Evolutionary conservation across 1,140 invertebrate species (phyloP), one percentile per base, ranked within the genome.

Genomic region (Trissolcus basalis): DNA sequence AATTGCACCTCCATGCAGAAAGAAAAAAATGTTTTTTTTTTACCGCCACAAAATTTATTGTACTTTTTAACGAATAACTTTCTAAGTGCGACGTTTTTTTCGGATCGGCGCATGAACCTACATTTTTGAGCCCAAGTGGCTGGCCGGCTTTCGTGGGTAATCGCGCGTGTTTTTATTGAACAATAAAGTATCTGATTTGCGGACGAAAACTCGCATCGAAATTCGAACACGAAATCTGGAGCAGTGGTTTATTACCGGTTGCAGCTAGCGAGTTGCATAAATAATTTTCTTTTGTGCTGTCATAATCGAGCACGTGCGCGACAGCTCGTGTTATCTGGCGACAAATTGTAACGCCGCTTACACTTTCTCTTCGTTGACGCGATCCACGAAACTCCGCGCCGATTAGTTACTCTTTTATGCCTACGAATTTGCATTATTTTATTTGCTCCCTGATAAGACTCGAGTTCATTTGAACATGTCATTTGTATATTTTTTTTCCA

Each of bases 151-250:
- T 72, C 59, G 64, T 54, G 48, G 35, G 54, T 43, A 64, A 64
- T 53, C 53, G 45, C 45, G 48, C 12, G 12, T 64, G 64, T 64
- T 73, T 72, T 73, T 73, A 73, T 73, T 54, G 69, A 54, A 35
- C 69, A 53, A 73, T 73, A 73, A 73, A 73, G 12, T 13, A 49
- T 59, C 43, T 55, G 53, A 73, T 73, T 65, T 59, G 61, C 60
- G 14, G 61, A 27, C 19, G 51, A 49, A 9, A 54, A 48, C 41
- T 65, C 12, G 48, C 2, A 60, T 54, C 53, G 55, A 60, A 73
- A 73, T 60, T 48, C 33, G 51, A 61, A 45, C 39, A 8, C 44
- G 43, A 45, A 72, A 72, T 59, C 44, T 65, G 55, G 55, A 73
- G 35, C 69, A 54, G 32, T 27, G 69, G 53, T 72, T 72, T 64